Conservation (phyloP, 2,797 vertebrate species). For the Gymnocypris eckloni region DNA sequence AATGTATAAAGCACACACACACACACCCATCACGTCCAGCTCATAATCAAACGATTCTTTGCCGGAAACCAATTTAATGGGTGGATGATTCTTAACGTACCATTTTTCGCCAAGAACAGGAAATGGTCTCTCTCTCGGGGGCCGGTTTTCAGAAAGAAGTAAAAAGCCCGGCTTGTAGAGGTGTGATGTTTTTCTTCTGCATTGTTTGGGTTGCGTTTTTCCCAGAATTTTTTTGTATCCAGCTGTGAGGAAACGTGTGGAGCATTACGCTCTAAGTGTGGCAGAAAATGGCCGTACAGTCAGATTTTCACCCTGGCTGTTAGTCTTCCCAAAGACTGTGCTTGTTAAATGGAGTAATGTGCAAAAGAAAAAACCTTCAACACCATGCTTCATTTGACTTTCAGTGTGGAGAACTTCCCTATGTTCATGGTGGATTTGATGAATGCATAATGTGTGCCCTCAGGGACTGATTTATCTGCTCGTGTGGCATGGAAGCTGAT, state of each 20-base stretch:
- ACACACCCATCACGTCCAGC: constrained; percentile 63
- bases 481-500: constrained; percentile 42
- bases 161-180: constrained; percentile 60
- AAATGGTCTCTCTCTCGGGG: constrained; percentile 76
- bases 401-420: constrained; percentile 22
- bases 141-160: constrained; percentile 71
- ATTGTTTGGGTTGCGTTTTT: constrained; percentile 21
- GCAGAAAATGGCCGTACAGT: not conserved
- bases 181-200: constrained; percentile 16
- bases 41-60: constrained; percentile 80
- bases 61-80: constrained; percentile 87
- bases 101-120: constrained; percentile 63
- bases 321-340: not conserved
- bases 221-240: constrained; percentile 29
- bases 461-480: constrained; percentile 32
- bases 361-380: constrained; percentile 10
- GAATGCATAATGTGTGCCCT: constrained; percentile 25
- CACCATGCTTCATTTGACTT: constrained; percentile 41
- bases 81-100: constrained; percentile 85
- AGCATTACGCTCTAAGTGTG: constrained; percentile 8
- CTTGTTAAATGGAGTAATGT: constrained; percentile 29
- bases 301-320: not conserved
- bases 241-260: constrained; percentile 43
- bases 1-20: constrained; percentile 31
- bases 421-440: constrained; percentile 33